Evolutionary conservation across 1,140 invertebrate species (phyloP), one percentile per base, ranked within the genome.

Genomic region (Caerostris extrusa): DNA sequence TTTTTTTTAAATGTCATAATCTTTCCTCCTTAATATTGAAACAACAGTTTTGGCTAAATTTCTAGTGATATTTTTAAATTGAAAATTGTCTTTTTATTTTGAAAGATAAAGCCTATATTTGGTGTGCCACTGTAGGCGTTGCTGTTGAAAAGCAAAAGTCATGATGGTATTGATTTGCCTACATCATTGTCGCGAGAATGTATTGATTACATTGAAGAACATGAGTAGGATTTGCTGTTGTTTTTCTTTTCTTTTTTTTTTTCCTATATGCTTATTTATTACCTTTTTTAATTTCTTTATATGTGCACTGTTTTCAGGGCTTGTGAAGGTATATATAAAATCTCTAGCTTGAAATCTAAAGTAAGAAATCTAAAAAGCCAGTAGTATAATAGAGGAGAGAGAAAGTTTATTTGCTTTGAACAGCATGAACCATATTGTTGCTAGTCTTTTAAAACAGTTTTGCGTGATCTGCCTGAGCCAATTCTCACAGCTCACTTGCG

Each of bases 61-160:
- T 4, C 64, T 67, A 67, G 12, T 67, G 64, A 67, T 3, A 12
- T 14, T 67, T 67, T 34, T 34, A 34, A 34, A 34, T 67, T 14
- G 3, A 5, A 67, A 61, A 87, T 93, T 90, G 57, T 77, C 94
- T n/a, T 89, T 57, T 77, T 86, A 81, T 94, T 97, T 7, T 95
- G 98, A 98, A 98, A 95, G 97, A 97, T 58, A n/a, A 97, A 98
- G 89, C 98, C 98, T 60, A 97, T 99, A 95, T 99, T 99, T 97
- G 98, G 98, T 58, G 98, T 99, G 0, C 97, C 97, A 60, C 96
- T 99, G 56, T 96, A 97, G n/a, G n/a, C 71, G 95, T 98, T 93
- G 98, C 98, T 14, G 97, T 98, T 17, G 98, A 99, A 96, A 97
- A 98, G 97, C 95, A 97, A 97, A 95, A 98, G 98, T 96, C 98